Evolutionary conservation across 2,888 invertebrate genomes (phyloP).

Genomic region (Callosobruchus maculatus): DNA sequence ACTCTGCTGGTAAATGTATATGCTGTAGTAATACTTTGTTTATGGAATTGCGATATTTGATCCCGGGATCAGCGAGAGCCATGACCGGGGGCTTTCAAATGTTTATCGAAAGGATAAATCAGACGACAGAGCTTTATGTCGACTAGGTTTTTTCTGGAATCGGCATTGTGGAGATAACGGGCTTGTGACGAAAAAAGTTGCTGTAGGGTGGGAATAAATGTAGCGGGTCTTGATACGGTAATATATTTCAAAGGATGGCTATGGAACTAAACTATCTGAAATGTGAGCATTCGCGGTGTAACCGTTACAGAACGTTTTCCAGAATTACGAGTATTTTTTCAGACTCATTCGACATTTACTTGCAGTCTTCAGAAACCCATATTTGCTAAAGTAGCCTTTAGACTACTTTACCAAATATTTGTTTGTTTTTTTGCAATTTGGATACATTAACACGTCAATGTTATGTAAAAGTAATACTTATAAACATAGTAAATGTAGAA

Average conservation of each 20-base stretch:
- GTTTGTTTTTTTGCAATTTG: too few relatives aligned
- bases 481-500: too few relatives aligned
- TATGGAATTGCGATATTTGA: not conserved
- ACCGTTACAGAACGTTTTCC: not conserved
- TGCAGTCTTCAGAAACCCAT: too few relatives aligned
- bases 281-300: not conserved
- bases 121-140: not conserved
- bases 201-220: not conserved
- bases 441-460: too few relatives aligned
- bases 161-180: not conserved
- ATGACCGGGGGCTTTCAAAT: not conserved
- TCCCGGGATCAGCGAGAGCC: not conserved
- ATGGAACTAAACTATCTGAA: not conserved
- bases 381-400: too few relatives aligned
- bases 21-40: not conserved
- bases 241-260: not conserved
- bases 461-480: too few relatives aligned
- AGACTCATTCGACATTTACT: too few relatives aligned
- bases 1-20: too few relatives aligned
- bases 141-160: not conserved
- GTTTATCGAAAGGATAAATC: not conserved
- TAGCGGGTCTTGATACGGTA: not conserved
- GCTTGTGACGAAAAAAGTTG: not conserved
- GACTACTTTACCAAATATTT: too few relatives aligned
- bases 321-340: too few relatives aligned